Conservation (phyloP, 2,888 invertebrate species). For the Sarcophaga carnaria region DNA sequence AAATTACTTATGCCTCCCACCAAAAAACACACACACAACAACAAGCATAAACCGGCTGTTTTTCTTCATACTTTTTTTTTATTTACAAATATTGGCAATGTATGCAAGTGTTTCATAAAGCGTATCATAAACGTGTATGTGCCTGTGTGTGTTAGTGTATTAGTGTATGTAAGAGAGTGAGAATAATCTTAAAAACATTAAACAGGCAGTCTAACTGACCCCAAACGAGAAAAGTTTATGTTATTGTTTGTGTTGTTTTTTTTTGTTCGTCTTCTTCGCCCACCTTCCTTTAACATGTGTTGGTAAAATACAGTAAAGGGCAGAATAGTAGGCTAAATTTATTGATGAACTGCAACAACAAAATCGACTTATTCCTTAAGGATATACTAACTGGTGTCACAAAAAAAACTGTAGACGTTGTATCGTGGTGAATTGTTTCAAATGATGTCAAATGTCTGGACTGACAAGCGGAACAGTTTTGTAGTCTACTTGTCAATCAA, state of each 20-base stretch:
- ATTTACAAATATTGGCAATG: background rate
- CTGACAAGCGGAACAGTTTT: no score
- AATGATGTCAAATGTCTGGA: no score
- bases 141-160: slow-evolving; percentile 18
- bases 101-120: slow-evolving; percentile 2
- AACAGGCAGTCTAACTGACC: slow-evolving; percentile 63
- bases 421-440: no score
- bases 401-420: no score
- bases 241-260: background rate
- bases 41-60: background rate
- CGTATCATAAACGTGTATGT: background rate
- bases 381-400: no score
- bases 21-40: background rate
- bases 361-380: no score
- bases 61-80: background rate
- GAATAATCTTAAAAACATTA: slow-evolving; percentile 69
- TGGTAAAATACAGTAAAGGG: background rate
- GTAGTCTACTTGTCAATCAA: no score
- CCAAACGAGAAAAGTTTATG: slow-evolving; percentile 60
- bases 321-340: background rate
- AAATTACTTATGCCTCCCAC: slow-evolving; percentile 25
- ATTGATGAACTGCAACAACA: no score
- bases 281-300: background rate
- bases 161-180: slow-evolving; percentile 23
- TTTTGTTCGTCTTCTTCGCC: background rate